These are phyloP conservation scores for Coluber constrictor DNA, from an alignment of 2,797 vertebrate genomes.

Conservation along the genomic window DNA sequence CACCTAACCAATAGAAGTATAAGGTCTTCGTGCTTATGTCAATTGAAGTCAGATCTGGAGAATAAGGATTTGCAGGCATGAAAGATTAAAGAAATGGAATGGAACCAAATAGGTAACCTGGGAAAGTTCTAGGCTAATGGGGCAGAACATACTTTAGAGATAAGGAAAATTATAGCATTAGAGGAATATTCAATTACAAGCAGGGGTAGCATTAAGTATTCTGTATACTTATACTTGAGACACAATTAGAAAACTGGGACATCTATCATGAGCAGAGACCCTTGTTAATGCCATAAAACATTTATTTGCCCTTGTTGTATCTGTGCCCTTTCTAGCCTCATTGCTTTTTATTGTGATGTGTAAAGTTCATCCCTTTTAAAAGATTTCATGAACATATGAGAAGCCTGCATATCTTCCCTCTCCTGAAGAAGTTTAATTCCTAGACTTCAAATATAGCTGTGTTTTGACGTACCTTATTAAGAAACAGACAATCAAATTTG, in stretches of 20 bases:
- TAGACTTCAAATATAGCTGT: not conserved
- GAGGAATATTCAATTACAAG: not conserved
- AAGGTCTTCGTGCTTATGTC: not conserved
- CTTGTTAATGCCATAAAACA: conserved; percentile 15
- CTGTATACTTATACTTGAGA: not conserved
- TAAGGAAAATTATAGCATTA: not conserved
- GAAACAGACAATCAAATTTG: not conserved
- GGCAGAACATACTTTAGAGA: not conserved
- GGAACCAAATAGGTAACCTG: not conserved
- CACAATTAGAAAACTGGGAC: conserved; percentile 5
- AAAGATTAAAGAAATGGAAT: not conserved
- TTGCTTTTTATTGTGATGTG: conserved; percentile 7
- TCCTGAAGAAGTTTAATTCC: not conserved
- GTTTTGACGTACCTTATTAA: conserved; percentile 5
- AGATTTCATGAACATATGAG: not conserved
- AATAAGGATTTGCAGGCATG: not conserved
- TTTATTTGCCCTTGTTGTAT: not conserved
- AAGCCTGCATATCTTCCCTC: not conserved
- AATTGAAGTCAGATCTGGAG: not conserved
- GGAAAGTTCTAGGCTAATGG: not conserved
- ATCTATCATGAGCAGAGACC: not conserved
- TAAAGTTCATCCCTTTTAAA: conserved; percentile 12
- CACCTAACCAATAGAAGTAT: not conserved
- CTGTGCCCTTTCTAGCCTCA: not conserved
- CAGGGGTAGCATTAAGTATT: not conserved